Base-by-base conservation (phyloP, 2,113 vertebrate genomes). In the Chunga burmeisteri region DNA sequence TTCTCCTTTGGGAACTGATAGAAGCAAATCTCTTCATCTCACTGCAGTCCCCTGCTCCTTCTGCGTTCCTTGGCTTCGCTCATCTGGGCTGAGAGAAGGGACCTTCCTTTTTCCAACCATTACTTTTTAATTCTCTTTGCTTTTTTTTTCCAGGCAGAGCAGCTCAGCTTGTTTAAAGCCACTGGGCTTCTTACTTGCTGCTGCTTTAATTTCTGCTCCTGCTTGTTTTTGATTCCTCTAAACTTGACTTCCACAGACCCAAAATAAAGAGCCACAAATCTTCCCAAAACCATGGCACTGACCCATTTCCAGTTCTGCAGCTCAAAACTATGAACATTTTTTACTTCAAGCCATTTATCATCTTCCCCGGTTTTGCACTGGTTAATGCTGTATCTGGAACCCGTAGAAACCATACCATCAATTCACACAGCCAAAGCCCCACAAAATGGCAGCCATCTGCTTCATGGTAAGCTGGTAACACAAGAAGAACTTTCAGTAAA, bases 401-500 rank as follows among this genome's bases (percentile, higher is more conserved):
- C 56, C 10, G 3, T 63, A 55, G 77, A 49, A 88, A 80, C 21
- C 49, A 34, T 30, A n/a, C 44, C 7, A 1, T 66, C 75, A 62
- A 58, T 52, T 92, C 17, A 9, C 18, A 44, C n/a, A 65, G 75
- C 70, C 86, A 85, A 94, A 91, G 78, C 70, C 86, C n/a, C 7
- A 3, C 81, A 83, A 85, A 89, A 77, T 94, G 91, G 88, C 94
- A 96, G 50, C 81, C 81, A 86, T 90, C 93, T 97, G 90, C 85
- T 94, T 36, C 71, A 50, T 7, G 71, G 86, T 23, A 61, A 77
- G 81, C 86, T 85, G 89, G 81, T 78, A 94, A 38, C 16, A 27
- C 92, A 89, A 49, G 71, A 92, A 49, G 36, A 74, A 59, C 66
- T 47, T 80, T 25, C 89, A 94, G 89, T 25, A 12, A 87, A 46